phyloP scores from a whole-genome alignment of 1,140 invertebrate species.

The Drosophila miranda region DNA sequence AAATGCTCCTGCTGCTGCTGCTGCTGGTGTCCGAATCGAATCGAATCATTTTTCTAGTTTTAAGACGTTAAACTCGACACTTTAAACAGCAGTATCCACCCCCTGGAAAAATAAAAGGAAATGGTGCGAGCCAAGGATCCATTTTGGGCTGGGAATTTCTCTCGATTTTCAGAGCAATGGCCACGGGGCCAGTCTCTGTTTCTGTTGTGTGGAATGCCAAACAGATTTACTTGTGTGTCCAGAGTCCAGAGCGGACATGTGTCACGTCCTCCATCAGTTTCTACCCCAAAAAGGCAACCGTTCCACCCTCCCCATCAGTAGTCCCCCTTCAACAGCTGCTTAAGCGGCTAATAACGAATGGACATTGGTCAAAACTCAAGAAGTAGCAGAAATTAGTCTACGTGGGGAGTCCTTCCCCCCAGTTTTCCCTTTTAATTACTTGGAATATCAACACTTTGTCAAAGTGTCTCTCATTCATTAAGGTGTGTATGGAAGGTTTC shows the following conservation, averaged over 20 bases:
- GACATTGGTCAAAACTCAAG: conserved; percentile 73
- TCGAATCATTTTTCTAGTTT: conserved; percentile 67
- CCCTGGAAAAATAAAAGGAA: conserved; percentile 4
- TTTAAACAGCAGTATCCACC: conserved; percentile 66
- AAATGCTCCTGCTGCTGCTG: background rate
- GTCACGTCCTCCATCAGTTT: conserved; percentile 46
- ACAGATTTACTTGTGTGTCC: conserved; percentile 59
- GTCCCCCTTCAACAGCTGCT: conserved; percentile 57
- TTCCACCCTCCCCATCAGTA: background rate
- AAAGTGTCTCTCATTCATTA: conserved; percentile 59
- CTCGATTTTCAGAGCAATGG: conserved; percentile 32
- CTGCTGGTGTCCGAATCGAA: conserved; percentile 5
- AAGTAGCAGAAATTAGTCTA: conserved; percentile 67
- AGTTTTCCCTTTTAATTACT: conserved; percentile 78
- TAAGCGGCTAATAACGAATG: conserved; percentile 75
- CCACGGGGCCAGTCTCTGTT: conserved; percentile 26
- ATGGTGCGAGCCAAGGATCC: conserved; percentile 8
- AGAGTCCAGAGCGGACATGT: conserved; percentile 31
- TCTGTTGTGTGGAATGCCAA: conserved; percentile 60
- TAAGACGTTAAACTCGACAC: conserved; percentile 71
- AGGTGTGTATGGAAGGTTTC: conserved; percentile 44
- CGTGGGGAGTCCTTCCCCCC: conserved; percentile 28
- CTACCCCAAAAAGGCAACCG: background rate
- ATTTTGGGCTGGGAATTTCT: background rate
- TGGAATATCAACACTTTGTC: conserved; percentile 79